Conservation (phyloP, 92 coral and sea anemone genomes). For the Montipora capitata region DNA sequence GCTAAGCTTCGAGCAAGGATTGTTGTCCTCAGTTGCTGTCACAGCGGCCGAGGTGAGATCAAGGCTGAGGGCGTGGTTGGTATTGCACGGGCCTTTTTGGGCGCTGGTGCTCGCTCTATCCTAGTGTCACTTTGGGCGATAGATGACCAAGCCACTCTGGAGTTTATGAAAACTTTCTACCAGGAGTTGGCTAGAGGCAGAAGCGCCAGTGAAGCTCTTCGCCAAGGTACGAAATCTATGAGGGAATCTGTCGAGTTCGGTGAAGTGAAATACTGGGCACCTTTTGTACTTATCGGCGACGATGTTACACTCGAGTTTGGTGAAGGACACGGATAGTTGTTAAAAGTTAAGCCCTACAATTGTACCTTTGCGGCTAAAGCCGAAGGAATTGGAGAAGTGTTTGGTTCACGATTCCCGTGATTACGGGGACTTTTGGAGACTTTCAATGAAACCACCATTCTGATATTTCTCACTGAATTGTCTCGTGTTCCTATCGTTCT, state of each 20-base stretch:
- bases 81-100: slow-evolving; percentile 29
- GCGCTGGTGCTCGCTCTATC: slow-evolving; percentile 20
- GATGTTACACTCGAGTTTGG: slow-evolving; percentile 1
- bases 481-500: too few relatives aligned
- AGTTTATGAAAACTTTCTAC: slow-evolving; percentile 30
- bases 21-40: slow-evolving; percentile 41
- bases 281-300: slow-evolving; percentile 8
- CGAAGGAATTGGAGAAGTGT: not conserved
- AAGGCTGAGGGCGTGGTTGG: slow-evolving; percentile 45
- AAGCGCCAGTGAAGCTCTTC: slow-evolving; percentile 23
- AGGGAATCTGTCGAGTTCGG: slow-evolving; percentile 16
- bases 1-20: slow-evolving; percentile 10
- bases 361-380: too few relatives aligned
- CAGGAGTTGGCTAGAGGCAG: slow-evolving; percentile 4
- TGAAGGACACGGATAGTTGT: not conserved
- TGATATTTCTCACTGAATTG: too few relatives aligned
- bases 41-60: slow-evolving; percentile 43
- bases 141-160: slow-evolving; percentile 32
- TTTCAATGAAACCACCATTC: too few relatives aligned
- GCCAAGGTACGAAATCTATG: slow-evolving; percentile 27
- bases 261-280: slow-evolving; percentile 11
- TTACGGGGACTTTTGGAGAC: too few relatives aligned
- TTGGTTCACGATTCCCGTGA: not conserved
- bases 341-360: not conserved
- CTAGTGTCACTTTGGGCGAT: slow-evolving; percentile 45